Percentiles rank a stretch among this genome's conserved stretches.
phyloP scores from a whole-genome alignment of 1,140 invertebrate genomes.

The Leguminivora glycinivorella region DNA sequence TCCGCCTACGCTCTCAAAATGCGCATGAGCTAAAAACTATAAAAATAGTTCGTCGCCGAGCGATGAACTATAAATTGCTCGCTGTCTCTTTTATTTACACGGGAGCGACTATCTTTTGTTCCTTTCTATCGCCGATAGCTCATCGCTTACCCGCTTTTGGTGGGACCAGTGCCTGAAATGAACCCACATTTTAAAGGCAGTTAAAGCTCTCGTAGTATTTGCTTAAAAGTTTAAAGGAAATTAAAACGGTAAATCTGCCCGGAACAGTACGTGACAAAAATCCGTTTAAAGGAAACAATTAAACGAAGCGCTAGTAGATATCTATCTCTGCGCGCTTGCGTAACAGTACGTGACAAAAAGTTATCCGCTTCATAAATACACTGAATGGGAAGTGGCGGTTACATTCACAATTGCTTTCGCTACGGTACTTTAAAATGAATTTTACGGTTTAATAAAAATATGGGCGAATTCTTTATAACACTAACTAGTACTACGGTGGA shows the following conservation, averaged over 20 bases:
- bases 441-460: neutral
- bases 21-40: too few species aligned
- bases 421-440: neutral
- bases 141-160: too few species aligned
- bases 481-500: neutral
- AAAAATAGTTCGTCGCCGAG: too few species aligned
- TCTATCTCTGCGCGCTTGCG: too few species aligned
- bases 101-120: too few species aligned
- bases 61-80: too few species aligned
- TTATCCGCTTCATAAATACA: slow-evolving; percentile 6
- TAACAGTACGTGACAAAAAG: slow-evolving; percentile 8
- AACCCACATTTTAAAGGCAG: neutral
- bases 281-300: too few species aligned
- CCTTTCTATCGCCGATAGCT: too few species aligned
- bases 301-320: too few species aligned
- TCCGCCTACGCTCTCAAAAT: too few species aligned
- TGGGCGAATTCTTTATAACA: neutral
- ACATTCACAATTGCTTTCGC: neutral
- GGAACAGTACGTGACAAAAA: slow-evolving; percentile 2
- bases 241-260: neutral
- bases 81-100: too few species aligned
- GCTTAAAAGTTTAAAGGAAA: slow-evolving; percentile 1
- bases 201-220: neutral
- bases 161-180: neutral
- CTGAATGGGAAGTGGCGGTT: neutral